Conservation (phyloP, 2,888 invertebrate genomes). For the Philereme vetulata region DNA sequence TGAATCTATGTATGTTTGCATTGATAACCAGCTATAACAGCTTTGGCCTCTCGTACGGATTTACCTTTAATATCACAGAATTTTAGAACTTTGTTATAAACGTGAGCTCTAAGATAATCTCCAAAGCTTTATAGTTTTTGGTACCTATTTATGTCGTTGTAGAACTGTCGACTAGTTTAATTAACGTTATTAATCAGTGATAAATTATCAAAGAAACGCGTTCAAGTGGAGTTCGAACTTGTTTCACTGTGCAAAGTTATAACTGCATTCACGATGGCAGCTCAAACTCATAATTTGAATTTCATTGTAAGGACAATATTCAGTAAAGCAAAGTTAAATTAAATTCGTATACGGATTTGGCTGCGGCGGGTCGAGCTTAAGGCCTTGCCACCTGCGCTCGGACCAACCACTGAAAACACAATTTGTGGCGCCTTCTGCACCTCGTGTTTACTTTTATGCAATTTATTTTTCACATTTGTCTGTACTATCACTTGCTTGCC, state of each 20-base stretch:
- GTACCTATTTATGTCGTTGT: too few relatives aligned
- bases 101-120: too few relatives aligned
- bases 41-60: too few relatives aligned
- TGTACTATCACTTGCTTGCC: conserved; percentile 35
- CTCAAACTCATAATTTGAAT: conserved; percentile 53
- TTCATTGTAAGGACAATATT: conserved; percentile 72
- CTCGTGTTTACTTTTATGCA: conserved; percentile 70
- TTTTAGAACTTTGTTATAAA: too few relatives aligned
- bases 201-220: conserved; percentile 1
- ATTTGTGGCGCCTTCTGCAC: conserved; percentile 74
- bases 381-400: conserved; percentile 69
- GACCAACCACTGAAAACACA: conserved; percentile 70
- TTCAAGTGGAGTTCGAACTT: conserved; percentile 26
- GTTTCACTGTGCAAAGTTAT: conserved; percentile 33
- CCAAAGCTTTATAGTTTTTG: too few relatives aligned
- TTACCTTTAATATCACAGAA: too few relatives aligned
- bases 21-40: too few relatives aligned
- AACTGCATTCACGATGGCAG: conserved; percentile 33
- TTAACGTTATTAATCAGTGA: not conserved
- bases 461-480: conserved; percentile 59
- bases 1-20: too few relatives aligned
- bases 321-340: conserved; percentile 79
- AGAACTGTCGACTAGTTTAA: too few relatives aligned
- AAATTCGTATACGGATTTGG: conserved; percentile 77
- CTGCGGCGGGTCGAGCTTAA: conserved; percentile 66